These are phyloP conservation scores for Cerastoderma edule DNA, from an alignment of 2,888 invertebrate species.

Conservation along the genomic window DNA sequence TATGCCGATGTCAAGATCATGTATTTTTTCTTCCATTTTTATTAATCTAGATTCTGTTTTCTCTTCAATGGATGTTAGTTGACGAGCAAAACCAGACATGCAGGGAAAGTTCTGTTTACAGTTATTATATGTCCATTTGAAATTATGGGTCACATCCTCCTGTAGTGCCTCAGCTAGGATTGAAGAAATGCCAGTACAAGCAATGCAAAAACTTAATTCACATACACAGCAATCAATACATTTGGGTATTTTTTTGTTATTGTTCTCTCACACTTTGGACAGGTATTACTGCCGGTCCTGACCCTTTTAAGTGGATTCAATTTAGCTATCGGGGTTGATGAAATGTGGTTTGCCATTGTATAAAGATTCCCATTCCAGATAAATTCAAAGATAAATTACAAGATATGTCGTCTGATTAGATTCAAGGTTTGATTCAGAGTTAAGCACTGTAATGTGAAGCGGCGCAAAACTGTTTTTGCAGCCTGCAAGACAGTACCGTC, in stretches of 20 bases:
- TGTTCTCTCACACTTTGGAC: background rate
- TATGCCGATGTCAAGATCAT: background rate
- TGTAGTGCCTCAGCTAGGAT: background rate
- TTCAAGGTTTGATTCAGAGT: too few relatives aligned
- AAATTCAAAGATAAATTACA: too few relatives aligned
- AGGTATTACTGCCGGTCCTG: constrained; percentile 7
- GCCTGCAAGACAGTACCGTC: too few relatives aligned
- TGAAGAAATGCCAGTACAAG: background rate
- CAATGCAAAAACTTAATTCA: constrained; percentile 6
- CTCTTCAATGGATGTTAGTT: constrained; percentile 8
- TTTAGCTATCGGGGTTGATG: too few relatives aligned
- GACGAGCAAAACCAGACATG: background rate
- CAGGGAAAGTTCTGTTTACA: constrained; percentile 9
- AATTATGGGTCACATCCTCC: background rate
- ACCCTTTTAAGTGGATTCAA: constrained; percentile 13
- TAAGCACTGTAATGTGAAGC: too few relatives aligned
- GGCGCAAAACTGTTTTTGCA: too few relatives aligned
- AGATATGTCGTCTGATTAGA: too few relatives aligned
- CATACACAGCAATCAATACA: background rate
- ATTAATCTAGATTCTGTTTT: background rate
- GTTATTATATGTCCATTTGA: constrained; percentile 7
- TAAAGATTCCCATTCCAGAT: too few relatives aligned
- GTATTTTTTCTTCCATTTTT: constrained; percentile 10
- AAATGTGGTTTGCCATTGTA: too few relatives aligned
- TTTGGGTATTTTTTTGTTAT: background rate